Evolutionary conservation across 2,888 invertebrate species (phyloP), one percentile per base, ranked within the genome.

Genomic region (Morpho helenor): DNA sequence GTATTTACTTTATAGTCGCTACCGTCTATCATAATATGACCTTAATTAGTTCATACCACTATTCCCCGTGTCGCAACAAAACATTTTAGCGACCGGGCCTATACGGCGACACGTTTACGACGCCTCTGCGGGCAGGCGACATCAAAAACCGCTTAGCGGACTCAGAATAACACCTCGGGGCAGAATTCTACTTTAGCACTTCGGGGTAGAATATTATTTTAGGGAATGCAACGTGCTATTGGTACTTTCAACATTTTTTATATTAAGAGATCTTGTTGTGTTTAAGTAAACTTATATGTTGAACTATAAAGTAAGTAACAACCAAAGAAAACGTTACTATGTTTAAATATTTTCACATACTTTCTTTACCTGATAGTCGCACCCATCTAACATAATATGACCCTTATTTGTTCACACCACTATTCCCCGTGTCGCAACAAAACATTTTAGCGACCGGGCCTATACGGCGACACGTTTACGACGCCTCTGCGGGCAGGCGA

Each of bases 201-300:
- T 63, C 54, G 45, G 67, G 66, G 67, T 22, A 54, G 47, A 48
- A 42, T 42, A 48, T 42, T 54, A 54, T 74, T 75, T 73, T 66
- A 73, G 73, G 57, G 57, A 58, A 56, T 39, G 48, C 44, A 47
- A n/a, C 59, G 53, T 73, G 79, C 82, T 80, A 80, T 74, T 72
- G 59, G 69, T 73, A 69, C 78, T 77, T 78, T 77, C 1, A 31
- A 31, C 1, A 31, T 31, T 31, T 23, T 31, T 76, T 78, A 75
- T 69, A 69, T 68, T 70, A 72, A 67, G 65, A 68, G 72, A 70
- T 31, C 51, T 60, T 52, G 54, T 46, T 39, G 39, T 45, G 52
- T 10, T 52, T 31, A 31, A 5, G 5, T 31, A 3, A 5, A 31
- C 31, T 31, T 5, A 31, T 31, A 3, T 31, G 31, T 31, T 31